These are phyloP conservation scores for Brachylomia viminalis DNA, from an alignment of 2,888 invertebrate genomes.

Conservation along the genomic window DNA sequence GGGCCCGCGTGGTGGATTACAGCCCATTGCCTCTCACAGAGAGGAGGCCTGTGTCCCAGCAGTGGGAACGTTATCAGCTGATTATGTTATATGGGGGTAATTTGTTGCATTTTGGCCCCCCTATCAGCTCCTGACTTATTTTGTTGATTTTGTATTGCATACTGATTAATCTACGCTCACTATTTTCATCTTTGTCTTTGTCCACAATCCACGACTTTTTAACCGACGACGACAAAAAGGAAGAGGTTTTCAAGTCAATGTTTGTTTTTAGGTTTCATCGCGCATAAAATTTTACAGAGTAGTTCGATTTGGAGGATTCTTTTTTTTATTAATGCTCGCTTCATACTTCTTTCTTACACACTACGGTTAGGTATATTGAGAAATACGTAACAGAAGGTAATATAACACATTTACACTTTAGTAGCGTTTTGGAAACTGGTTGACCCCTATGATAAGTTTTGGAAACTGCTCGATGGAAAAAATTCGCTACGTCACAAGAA, in stretches of 20 bases:
- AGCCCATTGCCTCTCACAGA: too few relatives aligned
- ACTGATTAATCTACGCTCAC: neutral
- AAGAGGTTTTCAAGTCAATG: too few relatives aligned
- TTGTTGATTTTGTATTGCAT: constrained; percentile 11
- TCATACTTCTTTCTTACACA: neutral
- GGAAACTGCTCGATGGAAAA: neutral
- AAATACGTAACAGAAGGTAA: too few relatives aligned
- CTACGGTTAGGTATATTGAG: neutral
- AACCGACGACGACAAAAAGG: neutral
- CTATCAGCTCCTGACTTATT: too few relatives aligned
- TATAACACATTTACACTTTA: too few relatives aligned
- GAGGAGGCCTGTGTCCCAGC: too few relatives aligned
- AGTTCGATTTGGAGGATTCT: neutral
- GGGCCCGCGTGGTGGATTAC: too few relatives aligned
- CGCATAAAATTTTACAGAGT: neutral
- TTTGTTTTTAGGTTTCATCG: too few relatives aligned
- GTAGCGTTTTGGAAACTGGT: neutral
- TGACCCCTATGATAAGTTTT: neutral
- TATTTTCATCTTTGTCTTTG: neutral
- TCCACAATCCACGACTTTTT: neutral
- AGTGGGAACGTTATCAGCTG: too few relatives aligned
- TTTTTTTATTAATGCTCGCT: neutral
- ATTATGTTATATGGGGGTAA: too few relatives aligned
- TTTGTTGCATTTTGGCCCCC: too few relatives aligned
- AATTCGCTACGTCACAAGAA: too few relatives aligned